Percentiles rank a stretch among this genome's conserved stretches.
Conservation (phyloP, 2,113 vertebrate species). For the Corvus hawaiiensis region DNA sequence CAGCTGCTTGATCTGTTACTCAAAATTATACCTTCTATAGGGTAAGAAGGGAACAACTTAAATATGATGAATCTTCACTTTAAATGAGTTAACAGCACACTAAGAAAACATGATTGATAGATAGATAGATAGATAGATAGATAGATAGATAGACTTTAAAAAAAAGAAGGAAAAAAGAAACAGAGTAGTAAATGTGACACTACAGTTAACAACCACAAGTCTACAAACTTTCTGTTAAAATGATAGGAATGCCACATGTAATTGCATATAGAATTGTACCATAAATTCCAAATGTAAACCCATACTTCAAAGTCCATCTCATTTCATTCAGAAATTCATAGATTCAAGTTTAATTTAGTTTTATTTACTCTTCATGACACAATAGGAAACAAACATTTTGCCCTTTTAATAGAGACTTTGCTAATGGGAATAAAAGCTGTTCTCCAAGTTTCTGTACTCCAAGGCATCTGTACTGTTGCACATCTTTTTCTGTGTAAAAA, state of each 20-base stretch:
- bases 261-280: not conserved
- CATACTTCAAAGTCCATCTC: not conserved
- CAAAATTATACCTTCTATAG: not conserved
- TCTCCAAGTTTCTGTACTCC: not conserved
- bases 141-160: not conserved
- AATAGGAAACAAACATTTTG: not conserved
- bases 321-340: not conserved
- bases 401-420: not conserved
- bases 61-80: not conserved
- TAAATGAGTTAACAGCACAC: not conserved
- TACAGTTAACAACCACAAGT: not conserved
- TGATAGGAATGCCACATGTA: accelerated
- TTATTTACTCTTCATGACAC: not conserved
- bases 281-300: not conserved
- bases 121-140: not conserved
- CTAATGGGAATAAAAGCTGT: not conserved
- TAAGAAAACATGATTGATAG: not conserved
- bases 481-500: not conserved
- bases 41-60: not conserved
- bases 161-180: not conserved
- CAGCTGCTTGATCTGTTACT: not conserved
- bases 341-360: not conserved
- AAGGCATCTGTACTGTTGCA: not conserved
- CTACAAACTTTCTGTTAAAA: not conserved
- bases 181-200: not conserved